Conservation (phyloP, 2,797 vertebrate species). For the Triplophysa bombifrons region DNA sequence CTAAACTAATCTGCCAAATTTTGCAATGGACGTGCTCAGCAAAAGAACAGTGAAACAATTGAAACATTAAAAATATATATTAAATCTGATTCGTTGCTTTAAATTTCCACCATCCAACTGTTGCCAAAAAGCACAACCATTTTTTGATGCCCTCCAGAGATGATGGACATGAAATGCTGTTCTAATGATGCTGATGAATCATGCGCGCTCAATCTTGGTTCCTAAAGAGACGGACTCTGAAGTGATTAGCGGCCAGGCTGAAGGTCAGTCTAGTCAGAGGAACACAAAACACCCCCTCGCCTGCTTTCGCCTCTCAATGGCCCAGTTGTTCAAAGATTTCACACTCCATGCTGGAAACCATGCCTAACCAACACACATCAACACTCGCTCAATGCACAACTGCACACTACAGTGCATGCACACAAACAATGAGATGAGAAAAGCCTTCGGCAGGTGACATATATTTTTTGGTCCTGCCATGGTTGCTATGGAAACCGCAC, state of each 20-base stretch:
- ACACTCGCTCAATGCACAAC: neutral
- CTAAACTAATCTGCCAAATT: neutral
- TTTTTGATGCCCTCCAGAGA: neutral
- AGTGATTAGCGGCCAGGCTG: conserved; percentile 31
- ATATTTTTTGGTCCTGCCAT: neutral
- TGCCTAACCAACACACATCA: conserved; percentile 4
- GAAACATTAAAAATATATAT: too few relatives aligned
- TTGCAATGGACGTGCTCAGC: too few relatives aligned
- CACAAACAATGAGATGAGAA: neutral
- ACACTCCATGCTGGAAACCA: conserved; percentile 4
- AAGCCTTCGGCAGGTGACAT: neutral
- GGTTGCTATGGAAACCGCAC: conserved; percentile 27
- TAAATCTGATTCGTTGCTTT: neutral
- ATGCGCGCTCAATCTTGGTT: conserved; percentile 1
- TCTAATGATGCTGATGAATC: conserved; percentile 15
- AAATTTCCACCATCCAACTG: neutral
- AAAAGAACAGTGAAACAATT: too few relatives aligned
- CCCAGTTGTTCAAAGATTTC: conserved; percentile 48
- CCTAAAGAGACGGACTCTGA: conserved; percentile 34
- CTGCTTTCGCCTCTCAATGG: conserved; percentile 6
- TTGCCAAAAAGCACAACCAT: neutral
- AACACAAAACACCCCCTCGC: conserved; percentile 25
- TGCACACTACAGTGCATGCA: neutral
- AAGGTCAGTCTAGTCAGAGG: conserved; percentile 32
- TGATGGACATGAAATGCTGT: neutral